Conservation (phyloP, 2,888 invertebrate genomes). For the Griposia aprilina region DNA sequence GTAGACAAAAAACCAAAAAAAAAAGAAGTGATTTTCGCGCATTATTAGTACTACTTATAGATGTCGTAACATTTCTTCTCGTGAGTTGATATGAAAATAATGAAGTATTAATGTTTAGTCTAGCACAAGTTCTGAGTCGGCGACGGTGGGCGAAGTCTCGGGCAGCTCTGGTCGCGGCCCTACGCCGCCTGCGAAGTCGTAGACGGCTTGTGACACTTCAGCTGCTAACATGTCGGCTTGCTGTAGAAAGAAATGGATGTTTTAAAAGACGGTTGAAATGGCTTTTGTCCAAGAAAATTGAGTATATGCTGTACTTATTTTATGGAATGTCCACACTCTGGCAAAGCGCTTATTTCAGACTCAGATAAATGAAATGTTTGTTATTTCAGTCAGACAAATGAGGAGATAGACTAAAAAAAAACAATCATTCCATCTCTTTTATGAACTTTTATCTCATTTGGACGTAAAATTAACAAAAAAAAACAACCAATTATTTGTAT, state of each 20-base stretch:
- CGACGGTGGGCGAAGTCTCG: slow-evolving; percentile 5
- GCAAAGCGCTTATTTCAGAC: background rate
- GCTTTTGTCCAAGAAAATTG: too few species aligned
- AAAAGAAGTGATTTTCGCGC: slow-evolving; percentile 23
- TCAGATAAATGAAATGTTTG: background rate
- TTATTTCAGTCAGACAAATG: background rate
- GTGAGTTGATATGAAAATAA: slow-evolving; percentile 26
- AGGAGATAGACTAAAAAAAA: background rate
- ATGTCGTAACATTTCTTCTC: slow-evolving; percentile 50
- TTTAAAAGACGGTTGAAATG: background rate
- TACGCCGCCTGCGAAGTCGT: slow-evolving; percentile 94
- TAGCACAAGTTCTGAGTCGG: too few species aligned
- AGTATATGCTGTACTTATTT: background rate
- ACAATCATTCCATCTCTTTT: background rate
- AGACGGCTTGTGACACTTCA: slow-evolving; percentile 94
- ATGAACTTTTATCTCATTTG: background rate
- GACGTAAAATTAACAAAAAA: background rate
- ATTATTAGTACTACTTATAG: background rate
- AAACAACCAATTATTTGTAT: background rate
- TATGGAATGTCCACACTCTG: background rate
- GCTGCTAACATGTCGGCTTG: slow-evolving; percentile 93
- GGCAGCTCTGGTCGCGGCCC: slow-evolving; percentile 91
- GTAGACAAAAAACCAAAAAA: slow-evolving; percentile 20
- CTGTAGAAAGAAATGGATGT: slow-evolving; percentile 72
- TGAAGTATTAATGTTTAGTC: background rate